phyloP scores from a whole-genome alignment of 2,113 vertebrate species.

The Brachyhypopomus gauderio region DNA sequence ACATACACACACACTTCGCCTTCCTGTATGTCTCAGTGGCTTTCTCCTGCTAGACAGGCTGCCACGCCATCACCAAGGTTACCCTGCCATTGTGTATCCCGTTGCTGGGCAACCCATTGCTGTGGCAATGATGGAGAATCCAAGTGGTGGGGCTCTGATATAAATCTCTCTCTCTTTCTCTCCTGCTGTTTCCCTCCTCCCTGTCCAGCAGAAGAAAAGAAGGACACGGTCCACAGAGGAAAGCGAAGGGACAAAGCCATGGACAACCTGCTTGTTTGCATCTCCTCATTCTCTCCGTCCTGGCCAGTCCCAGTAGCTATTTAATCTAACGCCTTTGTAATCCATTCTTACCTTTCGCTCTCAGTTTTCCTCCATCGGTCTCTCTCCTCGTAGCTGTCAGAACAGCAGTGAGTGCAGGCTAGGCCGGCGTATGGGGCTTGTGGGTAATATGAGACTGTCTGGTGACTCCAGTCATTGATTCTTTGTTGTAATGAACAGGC shows the following conservation, averaged over 20 bases:
- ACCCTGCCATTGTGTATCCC: slow-evolving; percentile 61
- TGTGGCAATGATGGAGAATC: slow-evolving; percentile 77
- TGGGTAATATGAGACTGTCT: slow-evolving; percentile 42
- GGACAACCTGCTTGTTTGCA: slow-evolving; percentile 70
- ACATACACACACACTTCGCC: slow-evolving; percentile 29
- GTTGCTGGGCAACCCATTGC: slow-evolving; percentile 69
- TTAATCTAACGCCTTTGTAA: slow-evolving; percentile 53
- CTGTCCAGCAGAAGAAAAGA: slow-evolving; percentile 57
- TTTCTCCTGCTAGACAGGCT: slow-evolving; percentile 50
- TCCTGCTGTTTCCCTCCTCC: slow-evolving; percentile 52
- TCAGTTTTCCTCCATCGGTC: slow-evolving; percentile 46
- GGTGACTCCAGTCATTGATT: slow-evolving; percentile 37
- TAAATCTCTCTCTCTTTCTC: slow-evolving; percentile 66
- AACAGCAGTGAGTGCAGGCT: slow-evolving; percentile 27
- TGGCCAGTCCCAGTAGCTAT: slow-evolving; percentile 31
- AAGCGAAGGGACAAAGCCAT: slow-evolving; percentile 60
- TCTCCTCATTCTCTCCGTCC: slow-evolving; percentile 58
- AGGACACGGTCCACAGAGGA: slow-evolving; percentile 62
- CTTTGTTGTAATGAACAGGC: slow-evolving; percentile 5
- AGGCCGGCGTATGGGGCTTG: slow-evolving; percentile 5
- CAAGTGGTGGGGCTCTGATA: slow-evolving; percentile 63
- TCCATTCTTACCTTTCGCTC: slow-evolving; percentile 38
- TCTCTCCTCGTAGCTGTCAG: slow-evolving; percentile 32
- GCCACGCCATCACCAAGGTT: slow-evolving; percentile 57
- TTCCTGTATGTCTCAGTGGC: slow-evolving; percentile 43